These are phyloP conservation scores for Casuarius casuarius DNA, from an alignment of 2,113 vertebrate species.

Conservation along the genomic window DNA sequence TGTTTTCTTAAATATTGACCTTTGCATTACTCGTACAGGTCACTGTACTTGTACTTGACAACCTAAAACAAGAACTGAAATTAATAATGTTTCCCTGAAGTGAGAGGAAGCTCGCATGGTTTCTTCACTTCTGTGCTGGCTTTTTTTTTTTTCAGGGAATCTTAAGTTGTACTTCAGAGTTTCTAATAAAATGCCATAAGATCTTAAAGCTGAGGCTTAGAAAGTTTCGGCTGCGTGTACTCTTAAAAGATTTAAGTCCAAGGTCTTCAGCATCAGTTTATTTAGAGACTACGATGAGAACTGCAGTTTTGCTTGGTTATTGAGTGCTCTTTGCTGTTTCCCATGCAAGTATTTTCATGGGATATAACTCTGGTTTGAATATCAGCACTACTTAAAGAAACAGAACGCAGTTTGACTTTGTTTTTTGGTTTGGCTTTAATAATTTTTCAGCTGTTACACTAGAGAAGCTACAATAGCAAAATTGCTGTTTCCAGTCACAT, in stretches of 20 bases:
- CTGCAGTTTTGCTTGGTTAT: background rate
- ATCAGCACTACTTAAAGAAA: background rate
- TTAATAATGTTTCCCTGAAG: background rate
- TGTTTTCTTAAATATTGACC: background rate
- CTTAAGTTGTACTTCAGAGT: background rate
- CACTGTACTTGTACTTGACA: background rate
- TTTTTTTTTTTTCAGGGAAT: background rate
- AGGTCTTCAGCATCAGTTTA: background rate
- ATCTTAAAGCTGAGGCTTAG: background rate
- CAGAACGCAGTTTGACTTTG: background rate
- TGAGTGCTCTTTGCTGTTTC: background rate
- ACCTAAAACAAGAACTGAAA: background rate
- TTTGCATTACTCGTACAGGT: background rate
- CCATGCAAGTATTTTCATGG: background rate
- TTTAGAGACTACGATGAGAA: background rate
- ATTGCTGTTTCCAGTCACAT: background rate
- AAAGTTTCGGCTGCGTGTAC: background rate
- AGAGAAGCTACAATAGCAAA: background rate
- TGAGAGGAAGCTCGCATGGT: background rate
- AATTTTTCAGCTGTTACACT: background rate
- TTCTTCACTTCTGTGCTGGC: background rate
- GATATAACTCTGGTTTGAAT: background rate
- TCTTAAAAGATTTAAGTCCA: background rate
- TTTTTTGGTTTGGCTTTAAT: background rate
- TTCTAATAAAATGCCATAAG: background rate